A percentile compares a stretch with the other conserved stretches of the same genome.
phyloP scores from a whole-genome alignment of 2,888 invertebrate genomes.

The Neocrepidodera transversa region DNA sequence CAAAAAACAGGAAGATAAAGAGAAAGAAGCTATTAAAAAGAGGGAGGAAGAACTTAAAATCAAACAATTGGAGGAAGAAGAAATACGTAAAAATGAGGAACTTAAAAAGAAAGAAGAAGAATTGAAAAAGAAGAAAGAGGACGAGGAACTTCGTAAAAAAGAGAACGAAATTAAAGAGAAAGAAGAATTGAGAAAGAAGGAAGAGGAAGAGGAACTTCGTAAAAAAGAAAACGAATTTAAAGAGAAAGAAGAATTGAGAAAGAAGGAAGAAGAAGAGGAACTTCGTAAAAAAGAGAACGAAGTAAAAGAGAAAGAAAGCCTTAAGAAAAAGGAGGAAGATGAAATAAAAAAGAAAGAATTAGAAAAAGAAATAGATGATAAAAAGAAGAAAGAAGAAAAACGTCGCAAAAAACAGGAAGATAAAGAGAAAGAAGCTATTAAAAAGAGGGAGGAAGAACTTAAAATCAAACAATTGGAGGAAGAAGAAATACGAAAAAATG shows the following conservation, averaged over 20 bases:
- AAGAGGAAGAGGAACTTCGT: slow-evolving; percentile 6
- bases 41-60: slow-evolving; percentile 22
- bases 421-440: slow-evolving; percentile 27
- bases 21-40: slow-evolving; percentile 25
- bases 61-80: slow-evolving; percentile 33
- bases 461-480: slow-evolving; percentile 31
- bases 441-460: slow-evolving; percentile 23
- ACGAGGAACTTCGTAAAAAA: slow-evolving; percentile 21
- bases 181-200: neutral
- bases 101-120: slow-evolving; percentile 26
- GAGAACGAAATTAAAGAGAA: slow-evolving; percentile 3
- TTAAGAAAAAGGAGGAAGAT: slow-evolving; percentile 20
- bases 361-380: slow-evolving; percentile 32
- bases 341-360: slow-evolving; percentile 22
- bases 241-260: slow-evolving; percentile 22
- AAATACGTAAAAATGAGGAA: slow-evolving; percentile 31
- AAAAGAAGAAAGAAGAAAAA: slow-evolving; percentile 27
- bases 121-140: neutral
- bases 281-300: slow-evolving; percentile 18
- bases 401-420: slow-evolving; percentile 31
- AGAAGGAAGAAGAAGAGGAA: slow-evolving; percentile 28
- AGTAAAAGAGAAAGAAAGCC: neutral
- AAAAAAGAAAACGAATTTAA: slow-evolving; percentile 24
- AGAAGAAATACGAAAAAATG: slow-evolving; percentile 31
- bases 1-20: slow-evolving; percentile 31